Percentiles rank a stretch among this genome's conserved stretches.
These are phyloP conservation scores for Cladopsammia gracilis DNA, from an alignment of 64 coral and sea anemone genomes.

Conservation along the genomic window DNA sequence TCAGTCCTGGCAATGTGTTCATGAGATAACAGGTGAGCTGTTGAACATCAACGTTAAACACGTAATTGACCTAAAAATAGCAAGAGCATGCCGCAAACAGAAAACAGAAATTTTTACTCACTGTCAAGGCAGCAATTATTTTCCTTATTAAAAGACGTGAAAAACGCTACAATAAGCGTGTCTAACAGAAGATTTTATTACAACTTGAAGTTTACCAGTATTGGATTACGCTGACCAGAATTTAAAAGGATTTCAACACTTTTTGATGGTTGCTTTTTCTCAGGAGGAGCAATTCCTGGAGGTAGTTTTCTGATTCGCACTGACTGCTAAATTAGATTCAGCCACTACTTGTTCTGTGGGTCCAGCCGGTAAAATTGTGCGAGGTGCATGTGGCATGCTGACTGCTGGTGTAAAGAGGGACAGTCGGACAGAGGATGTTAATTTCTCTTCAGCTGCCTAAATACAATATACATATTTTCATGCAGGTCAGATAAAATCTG, in stretches of 20 bases:
- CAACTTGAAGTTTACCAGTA: slow-evolving; percentile 24
- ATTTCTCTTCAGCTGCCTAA: neutral
- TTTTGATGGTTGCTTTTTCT: slow-evolving; percentile 55
- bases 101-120: too few species aligned
- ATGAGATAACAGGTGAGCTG: too few species aligned
- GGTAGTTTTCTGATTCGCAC: slow-evolving; percentile 26
- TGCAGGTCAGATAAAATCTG: too few species aligned
- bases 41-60: too few species aligned
- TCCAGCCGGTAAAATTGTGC: slow-evolving; percentile 31
- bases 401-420: neutral
- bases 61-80: too few species aligned
- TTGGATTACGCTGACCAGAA: slow-evolving; percentile 29
- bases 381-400: neutral
- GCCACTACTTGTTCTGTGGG: neutral
- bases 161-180: too few species aligned
- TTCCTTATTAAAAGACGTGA: too few species aligned
- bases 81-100: too few species aligned
- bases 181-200: too few species aligned
- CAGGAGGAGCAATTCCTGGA: slow-evolving; percentile 11
- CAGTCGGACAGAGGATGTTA: neutral
- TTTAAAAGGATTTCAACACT: slow-evolving; percentile 58
- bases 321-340: slow-evolving; percentile 2
- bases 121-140: too few species aligned
- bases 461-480: too few species aligned
- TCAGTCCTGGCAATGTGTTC: too few species aligned